Evolutionary conservation across 1,140 invertebrate genomes (phyloP), one percentile per base, ranked within the genome.

Genomic region (Hypsibius dujardini): DNA sequence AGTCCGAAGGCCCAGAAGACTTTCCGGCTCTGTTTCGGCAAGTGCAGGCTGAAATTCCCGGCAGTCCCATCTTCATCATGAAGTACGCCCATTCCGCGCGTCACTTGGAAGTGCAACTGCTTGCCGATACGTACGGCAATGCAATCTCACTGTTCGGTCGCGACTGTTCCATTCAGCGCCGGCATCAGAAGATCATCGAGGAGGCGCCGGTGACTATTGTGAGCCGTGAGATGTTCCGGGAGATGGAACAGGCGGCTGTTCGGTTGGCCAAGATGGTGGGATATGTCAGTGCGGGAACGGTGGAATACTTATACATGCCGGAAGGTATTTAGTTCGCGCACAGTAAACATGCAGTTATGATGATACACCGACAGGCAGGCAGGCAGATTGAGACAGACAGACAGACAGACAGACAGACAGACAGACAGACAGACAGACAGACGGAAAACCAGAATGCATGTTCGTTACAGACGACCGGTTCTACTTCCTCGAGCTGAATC

Each of bases 171-270:
- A 98, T 99, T 77, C 94, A 99, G 80, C 84, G 96, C 59, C 84
- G 96, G 42, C 95, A 98, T 82, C 96, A 99, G 80, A 99, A 99
- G 80, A 99, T 99, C 76, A 98, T 99, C 73, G 96, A 99, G 81
- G 96, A 99, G 78, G 96, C 96, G 0, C 96, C 96, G 0, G 92
- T 92, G 0, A 87, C 92, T 7, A 88, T 99, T 74, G 93, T 95
- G 0, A 86, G 88, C 70, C 84, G 86, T 0, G 88, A 92, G 62
- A 85, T 97, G 46, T 95, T 98, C 78, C 88, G 91, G 79, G 87
- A 93, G 77, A 99, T 99, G 96, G 95, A 99, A 80, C 92, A 92
- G 87, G 90, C 94, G 46, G 95, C 95, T 2, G 94, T 99, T 1
- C 86, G 92, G 72, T 81, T 99, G 59, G 96, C 95, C 7, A 97